phyloP scores from a whole-genome alignment of 2,888 invertebrate species.

The Frankliniella intonsa region DNA sequence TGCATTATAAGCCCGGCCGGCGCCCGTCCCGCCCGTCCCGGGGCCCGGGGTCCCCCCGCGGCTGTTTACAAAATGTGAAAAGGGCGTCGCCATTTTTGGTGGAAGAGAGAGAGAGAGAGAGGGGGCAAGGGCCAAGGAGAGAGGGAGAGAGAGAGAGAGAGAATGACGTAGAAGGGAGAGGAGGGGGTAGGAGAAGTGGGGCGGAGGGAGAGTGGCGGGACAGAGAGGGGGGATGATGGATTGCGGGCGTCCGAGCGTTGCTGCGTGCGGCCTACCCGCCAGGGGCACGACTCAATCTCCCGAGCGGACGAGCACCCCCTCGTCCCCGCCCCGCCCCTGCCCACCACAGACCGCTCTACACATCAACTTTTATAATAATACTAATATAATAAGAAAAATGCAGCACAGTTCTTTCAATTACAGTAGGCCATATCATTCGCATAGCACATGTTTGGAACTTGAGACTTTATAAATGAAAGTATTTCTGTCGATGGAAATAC shows the following conservation, averaged over 20 bases:
- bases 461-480: too few species aligned
- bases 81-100: background rate
- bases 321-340: too few species aligned
- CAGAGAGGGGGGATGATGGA: conserved; percentile 10
- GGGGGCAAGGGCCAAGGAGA: too few species aligned
- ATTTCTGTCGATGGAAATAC: too few species aligned
- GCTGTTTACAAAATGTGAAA: conserved; percentile 16
- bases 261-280: background rate
- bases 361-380: too few species aligned
- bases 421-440: too few species aligned
- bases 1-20: conserved; percentile 1
- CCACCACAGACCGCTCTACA: too few species aligned
- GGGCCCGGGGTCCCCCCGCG: background rate
- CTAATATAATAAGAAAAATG: too few species aligned
- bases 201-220: background rate
- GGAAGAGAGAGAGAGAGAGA: background rate
- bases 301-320: background rate
- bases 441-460: too few species aligned
- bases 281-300: background rate
- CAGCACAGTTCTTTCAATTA: too few species aligned
- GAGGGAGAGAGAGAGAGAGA: background rate
- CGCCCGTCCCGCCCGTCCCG: background rate
- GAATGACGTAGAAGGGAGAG: background rate
- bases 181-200: background rate
- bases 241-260: background rate